Evolutionary conservation across 2,888 invertebrate species (phyloP).

Genomic region (Chrysomela aeneicollis): DNA sequence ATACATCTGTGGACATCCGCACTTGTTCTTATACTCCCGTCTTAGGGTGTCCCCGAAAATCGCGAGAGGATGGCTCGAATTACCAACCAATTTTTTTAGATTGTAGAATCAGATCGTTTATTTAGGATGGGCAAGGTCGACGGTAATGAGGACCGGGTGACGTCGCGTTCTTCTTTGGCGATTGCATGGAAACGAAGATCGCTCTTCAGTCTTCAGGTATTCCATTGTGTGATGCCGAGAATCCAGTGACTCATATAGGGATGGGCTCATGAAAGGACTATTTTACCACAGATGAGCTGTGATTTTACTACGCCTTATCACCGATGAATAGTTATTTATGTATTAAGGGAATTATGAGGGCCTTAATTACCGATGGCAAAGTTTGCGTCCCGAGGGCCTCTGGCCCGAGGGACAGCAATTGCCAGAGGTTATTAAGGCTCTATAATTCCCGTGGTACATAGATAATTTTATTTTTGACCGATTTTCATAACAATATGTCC

Average conservation of each 20-base stretch:
- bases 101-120: conserved; percentile 46
- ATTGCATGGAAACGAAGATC: not conserved
- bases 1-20: not conserved
- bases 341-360: too few relatives aligned
- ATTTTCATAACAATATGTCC: too few relatives aligned
- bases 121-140: conserved; percentile 49
- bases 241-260: not conserved
- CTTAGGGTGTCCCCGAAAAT: conserved; percentile 14
- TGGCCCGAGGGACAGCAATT: too few relatives aligned
- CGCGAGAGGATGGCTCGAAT: conserved; percentile 17
- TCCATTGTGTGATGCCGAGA: not conserved
- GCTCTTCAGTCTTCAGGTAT: not conserved
- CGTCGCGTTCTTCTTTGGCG: not conserved
- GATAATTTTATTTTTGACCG: too few relatives aligned
- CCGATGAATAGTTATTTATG: too few relatives aligned
- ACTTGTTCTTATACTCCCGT: not conserved
- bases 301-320: too few relatives aligned
- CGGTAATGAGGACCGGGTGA: not conserved
- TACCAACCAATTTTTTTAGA: conserved; percentile 30
- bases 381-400: too few relatives aligned
- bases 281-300: too few relatives aligned
- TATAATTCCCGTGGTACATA: too few relatives aligned
- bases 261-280: not conserved
- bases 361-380: too few relatives aligned
- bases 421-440: too few relatives aligned